Evolutionary conservation across 2,888 invertebrate genomes (phyloP).

Genomic region (Drosophila lacicola): DNA sequence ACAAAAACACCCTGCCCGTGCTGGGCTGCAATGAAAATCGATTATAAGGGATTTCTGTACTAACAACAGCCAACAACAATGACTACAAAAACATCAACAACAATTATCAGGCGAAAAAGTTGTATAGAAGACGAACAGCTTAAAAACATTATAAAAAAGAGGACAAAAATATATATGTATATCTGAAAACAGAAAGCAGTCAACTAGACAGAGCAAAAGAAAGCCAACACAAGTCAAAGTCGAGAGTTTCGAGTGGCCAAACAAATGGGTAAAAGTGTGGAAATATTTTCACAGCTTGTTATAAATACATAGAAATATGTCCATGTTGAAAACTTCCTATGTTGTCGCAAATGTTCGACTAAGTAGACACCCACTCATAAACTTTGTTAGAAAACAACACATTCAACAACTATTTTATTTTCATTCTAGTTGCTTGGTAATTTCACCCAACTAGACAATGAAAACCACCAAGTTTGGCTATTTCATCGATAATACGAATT

Average conservation of each 20-base stretch:
- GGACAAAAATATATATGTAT: background rate
- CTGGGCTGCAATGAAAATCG: constrained; percentile 53
- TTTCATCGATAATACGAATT: constrained; percentile 22
- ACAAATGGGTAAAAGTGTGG: constrained; percentile 51
- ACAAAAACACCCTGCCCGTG: constrained; percentile 38
- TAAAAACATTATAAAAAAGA: constrained; percentile 2
- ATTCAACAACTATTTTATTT: constrained; percentile 18
- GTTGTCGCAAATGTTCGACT: constrained; percentile 26
- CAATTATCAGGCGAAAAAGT: constrained; percentile 21
- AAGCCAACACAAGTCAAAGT: constrained; percentile 37
- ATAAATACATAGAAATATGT: constrained; percentile 57
- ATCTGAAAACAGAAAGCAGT: constrained; percentile 5
- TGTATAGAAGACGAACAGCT: constrained; percentile 16
- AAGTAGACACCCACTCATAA: constrained; percentile 53
- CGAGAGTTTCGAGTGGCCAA: constrained; percentile 43
- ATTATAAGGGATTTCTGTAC: constrained; percentile 48
- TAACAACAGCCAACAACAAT: constrained; percentile 35
- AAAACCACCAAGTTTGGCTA: constrained; percentile 4
- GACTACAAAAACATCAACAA: constrained; percentile 19
- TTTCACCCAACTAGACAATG: constrained; percentile 10
- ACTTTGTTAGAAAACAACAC: constrained; percentile 47
- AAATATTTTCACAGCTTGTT: constrained; percentile 71
- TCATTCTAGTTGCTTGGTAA: constrained; percentile 3
- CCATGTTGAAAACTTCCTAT: constrained; percentile 9
- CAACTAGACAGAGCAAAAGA: constrained; percentile 13